Percentiles rank a stretch among this genome's conserved stretches.
phyloP scores from a whole-genome alignment of 1,140 invertebrate genomes.

The Andrena cerasifolii region DNA sequence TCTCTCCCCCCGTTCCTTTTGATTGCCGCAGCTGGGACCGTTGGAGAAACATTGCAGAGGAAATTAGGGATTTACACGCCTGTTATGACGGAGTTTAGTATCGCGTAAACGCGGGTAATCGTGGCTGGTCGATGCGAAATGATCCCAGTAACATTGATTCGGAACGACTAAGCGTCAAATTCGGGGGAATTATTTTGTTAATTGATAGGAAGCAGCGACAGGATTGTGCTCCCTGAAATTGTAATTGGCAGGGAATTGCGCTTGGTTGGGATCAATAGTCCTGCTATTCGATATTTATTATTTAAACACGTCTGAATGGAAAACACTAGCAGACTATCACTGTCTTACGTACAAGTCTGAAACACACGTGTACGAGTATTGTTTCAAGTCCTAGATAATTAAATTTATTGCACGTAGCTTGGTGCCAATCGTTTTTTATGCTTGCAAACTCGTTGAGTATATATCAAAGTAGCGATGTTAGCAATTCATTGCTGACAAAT shows the following conservation, averaged over 20 bases:
- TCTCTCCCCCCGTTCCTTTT: not conserved
- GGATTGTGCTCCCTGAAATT: not conserved
- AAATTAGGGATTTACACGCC: not conserved
- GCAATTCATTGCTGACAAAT: too few relatives aligned
- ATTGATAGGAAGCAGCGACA: constrained; percentile 8
- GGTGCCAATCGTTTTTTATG: too few relatives aligned
- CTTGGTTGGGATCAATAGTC: not conserved
- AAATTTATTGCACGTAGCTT: too few relatives aligned
- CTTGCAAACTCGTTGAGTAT: too few relatives aligned
- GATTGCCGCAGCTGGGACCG: not conserved
- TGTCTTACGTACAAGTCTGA: too few relatives aligned
- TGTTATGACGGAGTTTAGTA: constrained; percentile 15
- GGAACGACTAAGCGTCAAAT: constrained; percentile 1
- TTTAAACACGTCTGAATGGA: too few relatives aligned
- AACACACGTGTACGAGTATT: too few relatives aligned
- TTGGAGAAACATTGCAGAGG: not conserved
- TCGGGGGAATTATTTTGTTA: constrained; percentile 35
- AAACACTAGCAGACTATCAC: too few relatives aligned
- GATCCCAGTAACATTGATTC: not conserved
- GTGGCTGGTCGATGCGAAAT: not conserved
- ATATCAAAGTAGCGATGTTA: too few relatives aligned
- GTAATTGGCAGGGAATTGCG: constrained; percentile 3
- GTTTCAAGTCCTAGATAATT: too few relatives aligned
- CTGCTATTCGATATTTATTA: too few relatives aligned
- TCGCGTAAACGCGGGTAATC: constrained; percentile 19